These are phyloP conservation scores for Capreolus pygargus DNA, from an alignment of 2,113 vertebrate genomes.

Conservation along the genomic window DNA sequence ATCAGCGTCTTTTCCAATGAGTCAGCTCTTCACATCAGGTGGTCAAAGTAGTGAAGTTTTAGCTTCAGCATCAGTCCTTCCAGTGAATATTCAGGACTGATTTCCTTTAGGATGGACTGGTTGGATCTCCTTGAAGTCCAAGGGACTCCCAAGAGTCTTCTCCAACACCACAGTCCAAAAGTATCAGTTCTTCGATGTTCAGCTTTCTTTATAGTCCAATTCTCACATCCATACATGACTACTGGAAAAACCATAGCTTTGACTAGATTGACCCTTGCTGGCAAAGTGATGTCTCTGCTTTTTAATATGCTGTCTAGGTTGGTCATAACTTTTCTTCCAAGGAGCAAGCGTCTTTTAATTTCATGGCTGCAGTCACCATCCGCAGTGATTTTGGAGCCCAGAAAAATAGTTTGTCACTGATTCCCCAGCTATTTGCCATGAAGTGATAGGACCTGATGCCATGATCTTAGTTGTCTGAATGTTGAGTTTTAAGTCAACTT, in stretches of 20 bases:
- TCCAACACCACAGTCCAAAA: background rate
- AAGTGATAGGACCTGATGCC: too few relatives aligned
- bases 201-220: background rate
- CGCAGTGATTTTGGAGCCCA: too few relatives aligned
- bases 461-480: too few relatives aligned
- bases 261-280: background rate
- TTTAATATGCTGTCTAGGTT: background rate
- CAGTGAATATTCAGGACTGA: background rate
- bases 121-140: background rate
- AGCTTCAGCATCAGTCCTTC: background rate
- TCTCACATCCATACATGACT: background rate
- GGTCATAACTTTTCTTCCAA: background rate
- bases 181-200: background rate
- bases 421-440: too few relatives aligned
- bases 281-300: background rate
- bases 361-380: too few relatives aligned
- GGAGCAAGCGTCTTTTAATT: background rate
- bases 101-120: background rate
- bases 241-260: background rate
- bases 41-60: background rate
- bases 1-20: background rate
- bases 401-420: too few relatives aligned
- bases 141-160: background rate
- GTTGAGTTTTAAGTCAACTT: too few relatives aligned
- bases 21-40: fast-evolving